Base-by-base conservation (phyloP, 2,888 invertebrate genomes). In the Beris morrisii region DNA sequence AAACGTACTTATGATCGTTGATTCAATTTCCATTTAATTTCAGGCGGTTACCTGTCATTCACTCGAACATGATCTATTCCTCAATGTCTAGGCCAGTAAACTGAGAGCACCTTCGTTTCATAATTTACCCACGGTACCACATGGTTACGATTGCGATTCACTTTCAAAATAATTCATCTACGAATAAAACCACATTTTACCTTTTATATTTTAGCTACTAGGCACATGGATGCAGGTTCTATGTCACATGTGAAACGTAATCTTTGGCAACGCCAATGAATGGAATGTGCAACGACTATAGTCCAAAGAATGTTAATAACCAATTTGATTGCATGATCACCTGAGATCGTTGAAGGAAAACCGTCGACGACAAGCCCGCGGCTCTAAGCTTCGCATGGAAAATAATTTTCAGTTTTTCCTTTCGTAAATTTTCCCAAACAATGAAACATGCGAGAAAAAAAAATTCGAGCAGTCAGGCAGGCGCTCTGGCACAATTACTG, bases 351-450 rank as follows among this genome's bases (percentile, higher is more conserved):
- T 38, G 38, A 7, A 38, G 38, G 38, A 38, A 38, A 38, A 38
- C 22, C 38, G 38, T 5, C 9, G 38, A 7, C 5, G 38, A 9
- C 5, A 38, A 38, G 9, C 1, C 38, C 38, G 38, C 38, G 38
- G 9, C 22, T 22, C 22, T 22, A 22, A 22, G 38, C 9, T 38
- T 7, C 38, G 38, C 5, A 38, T 38, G 38, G 15, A 59, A 61
- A 61, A 50, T 32, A 50, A 22, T 30, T 11, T 12, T 61, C 38
- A 50, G 38, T 50, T 61, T 61, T 52, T 38, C 50, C 61, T 61
- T 61, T 61, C 61, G 61, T 61, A 61, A 61, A 52, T 52, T 61
- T 61, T 61, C 50, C 61, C 61, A 52, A 38, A 61, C 61, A 32
- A 61, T 52, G 52, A 50, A 13, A 22, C 43, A 22, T 22, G n/a